phyloP scores from a whole-genome alignment of 92 coral and sea anemone genomes.

The Umimayanthus kanabou region DNA sequence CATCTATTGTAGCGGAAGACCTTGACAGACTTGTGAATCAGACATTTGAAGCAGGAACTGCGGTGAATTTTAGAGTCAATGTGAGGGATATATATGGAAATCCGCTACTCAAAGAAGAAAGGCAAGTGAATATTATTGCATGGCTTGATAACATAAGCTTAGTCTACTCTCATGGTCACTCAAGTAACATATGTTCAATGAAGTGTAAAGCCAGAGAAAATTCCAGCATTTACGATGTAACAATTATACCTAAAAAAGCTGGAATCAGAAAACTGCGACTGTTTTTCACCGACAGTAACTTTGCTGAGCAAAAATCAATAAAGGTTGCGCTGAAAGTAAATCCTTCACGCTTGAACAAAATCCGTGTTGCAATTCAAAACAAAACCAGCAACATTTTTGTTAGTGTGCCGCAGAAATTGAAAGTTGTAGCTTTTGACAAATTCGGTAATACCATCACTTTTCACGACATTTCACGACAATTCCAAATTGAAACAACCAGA shows the following conservation, averaged over 20 bases:
- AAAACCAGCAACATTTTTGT: not conserved
- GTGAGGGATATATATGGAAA: constrained; percentile 31
- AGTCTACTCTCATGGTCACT: not conserved
- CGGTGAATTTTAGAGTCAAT: constrained; percentile 15
- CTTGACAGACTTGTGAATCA: not conserved
- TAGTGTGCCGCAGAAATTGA: not conserved
- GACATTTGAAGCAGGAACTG: constrained; percentile 37
- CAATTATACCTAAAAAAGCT: not conserved
- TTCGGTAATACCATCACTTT: not conserved
- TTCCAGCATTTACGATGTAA: constrained; percentile 7
- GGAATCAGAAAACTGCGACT: not conserved
- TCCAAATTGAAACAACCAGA: not conserved
- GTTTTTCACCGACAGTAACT: not conserved
- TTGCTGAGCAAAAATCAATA: not conserved
- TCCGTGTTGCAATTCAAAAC: not conserved
- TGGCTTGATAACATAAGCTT: not conserved
- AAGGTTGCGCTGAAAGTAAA: not conserved
- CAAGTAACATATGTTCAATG: not conserved
- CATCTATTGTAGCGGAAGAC: constrained; percentile 11
- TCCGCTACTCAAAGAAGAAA: constrained; percentile 1
- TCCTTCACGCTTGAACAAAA: not conserved
- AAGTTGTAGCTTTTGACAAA: not conserved
- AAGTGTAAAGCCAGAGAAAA: not conserved
- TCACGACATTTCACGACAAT: not conserved
- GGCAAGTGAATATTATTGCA: not conserved